Conservation (phyloP, 2,113 vertebrate species). For the Hassar affinis region DNA sequence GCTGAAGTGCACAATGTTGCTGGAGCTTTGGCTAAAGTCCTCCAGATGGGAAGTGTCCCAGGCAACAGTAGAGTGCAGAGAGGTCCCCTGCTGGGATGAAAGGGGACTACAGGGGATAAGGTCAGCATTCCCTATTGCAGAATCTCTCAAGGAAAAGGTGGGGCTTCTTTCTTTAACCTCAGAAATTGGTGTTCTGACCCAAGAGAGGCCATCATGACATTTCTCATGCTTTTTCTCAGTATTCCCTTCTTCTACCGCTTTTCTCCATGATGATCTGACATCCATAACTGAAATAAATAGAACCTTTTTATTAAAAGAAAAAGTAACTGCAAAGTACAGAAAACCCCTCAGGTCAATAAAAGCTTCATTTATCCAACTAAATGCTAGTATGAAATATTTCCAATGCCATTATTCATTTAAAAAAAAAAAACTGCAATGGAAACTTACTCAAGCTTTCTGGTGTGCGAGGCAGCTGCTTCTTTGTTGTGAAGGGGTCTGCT, state of each 20-base stretch:
- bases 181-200: neutral
- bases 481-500: conserved; percentile 79
- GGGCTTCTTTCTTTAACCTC: neutral
- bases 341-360: neutral
- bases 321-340: neutral
- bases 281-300: conserved; percentile 62
- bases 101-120: conserved; percentile 16
- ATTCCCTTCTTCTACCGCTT: conserved; percentile 66
- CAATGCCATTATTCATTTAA: neutral
- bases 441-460: conserved; percentile 87
- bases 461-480: conserved; percentile 80
- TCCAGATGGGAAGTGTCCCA: conserved; percentile 61
- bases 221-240: conserved; percentile 49
- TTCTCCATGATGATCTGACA: conserved; percentile 72
- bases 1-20: conserved; percentile 58
- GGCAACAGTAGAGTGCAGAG: conserved; percentile 42
- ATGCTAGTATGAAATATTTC: neutral
- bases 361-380: neutral
- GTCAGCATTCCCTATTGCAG: neutral
- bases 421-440: neutral
- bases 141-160: neutral
- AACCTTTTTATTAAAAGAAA: neutral
- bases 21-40: conserved; percentile 45
- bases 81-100: conserved; percentile 42
- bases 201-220: neutral